Percentiles rank a stretch among this genome's conserved stretches.
Evolutionary conservation across 2,113 vertebrate species (phyloP).

Genomic region (Petroica traversi): DNA sequence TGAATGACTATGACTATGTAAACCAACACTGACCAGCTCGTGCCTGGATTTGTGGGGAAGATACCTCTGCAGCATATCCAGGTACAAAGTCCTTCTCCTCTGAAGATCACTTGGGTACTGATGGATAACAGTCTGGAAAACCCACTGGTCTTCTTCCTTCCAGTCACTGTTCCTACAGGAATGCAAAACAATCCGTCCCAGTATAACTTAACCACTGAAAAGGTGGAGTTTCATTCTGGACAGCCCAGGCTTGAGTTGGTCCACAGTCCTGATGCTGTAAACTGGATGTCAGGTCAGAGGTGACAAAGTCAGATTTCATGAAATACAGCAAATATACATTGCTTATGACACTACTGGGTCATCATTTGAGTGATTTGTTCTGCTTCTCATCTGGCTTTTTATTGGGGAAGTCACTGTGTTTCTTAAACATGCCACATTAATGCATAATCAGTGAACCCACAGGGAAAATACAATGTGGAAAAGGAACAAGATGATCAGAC

Average conservation of each 20-base stretch:
- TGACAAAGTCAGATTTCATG: neutral
- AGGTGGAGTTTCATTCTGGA: neutral
- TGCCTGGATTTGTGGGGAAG: slow-evolving; percentile 81
- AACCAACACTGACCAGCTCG: slow-evolving; percentile 82
- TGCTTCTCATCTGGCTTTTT: neutral
- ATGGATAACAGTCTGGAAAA: slow-evolving; percentile 77
- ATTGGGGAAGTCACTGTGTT: neutral
- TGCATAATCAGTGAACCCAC: neutral
- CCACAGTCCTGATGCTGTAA: neutral
- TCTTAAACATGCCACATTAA: neutral
- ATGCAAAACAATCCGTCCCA: neutral
- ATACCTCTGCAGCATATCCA: slow-evolving; percentile 84
- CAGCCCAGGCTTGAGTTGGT: neutral
- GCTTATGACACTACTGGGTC: neutral
- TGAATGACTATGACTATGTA: neutral
- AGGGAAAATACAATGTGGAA: neutral
- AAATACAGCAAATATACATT: neutral
- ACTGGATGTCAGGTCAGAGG: neutral
- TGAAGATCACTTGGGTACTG: slow-evolving; percentile 79
- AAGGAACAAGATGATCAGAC: neutral
- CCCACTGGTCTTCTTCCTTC: slow-evolving; percentile 81
- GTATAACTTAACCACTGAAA: neutral
- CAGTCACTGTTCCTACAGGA: slow-evolving; percentile 79
- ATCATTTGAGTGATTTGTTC: neutral
- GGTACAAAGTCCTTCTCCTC: slow-evolving; percentile 80